Evolutionary conservation across 1,140 invertebrate species (phyloP).

Genomic region (Sweltsa coloradensis): DNA sequence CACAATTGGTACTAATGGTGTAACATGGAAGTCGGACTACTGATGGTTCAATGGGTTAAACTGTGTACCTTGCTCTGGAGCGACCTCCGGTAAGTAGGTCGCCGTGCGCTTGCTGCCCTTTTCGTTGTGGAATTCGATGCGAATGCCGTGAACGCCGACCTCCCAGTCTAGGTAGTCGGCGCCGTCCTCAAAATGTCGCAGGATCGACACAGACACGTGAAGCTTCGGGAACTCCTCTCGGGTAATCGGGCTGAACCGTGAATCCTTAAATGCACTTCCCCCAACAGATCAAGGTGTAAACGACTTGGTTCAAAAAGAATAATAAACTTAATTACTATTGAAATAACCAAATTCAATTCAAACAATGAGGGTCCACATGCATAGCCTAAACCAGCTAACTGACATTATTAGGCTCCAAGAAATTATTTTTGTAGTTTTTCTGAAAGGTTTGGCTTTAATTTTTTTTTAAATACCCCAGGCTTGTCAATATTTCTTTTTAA

Average conservation of each 20-base stretch:
- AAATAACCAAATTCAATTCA: not conserved
- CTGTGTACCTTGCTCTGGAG: slow-evolving; percentile 95
- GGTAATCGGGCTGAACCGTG: slow-evolving; percentile 89
- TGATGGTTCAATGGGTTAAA: no score
- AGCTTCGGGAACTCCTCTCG: slow-evolving; percentile 86
- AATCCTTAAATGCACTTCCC: slow-evolving; percentile 90
- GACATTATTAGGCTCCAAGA: no score
- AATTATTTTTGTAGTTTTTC: no score
- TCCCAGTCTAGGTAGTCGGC: slow-evolving; percentile 94
- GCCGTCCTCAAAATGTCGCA: slow-evolving; percentile 92
- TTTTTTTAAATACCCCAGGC: no score
- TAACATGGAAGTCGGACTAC: no score
- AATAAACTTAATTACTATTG: not conserved
- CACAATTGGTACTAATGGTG: no score
- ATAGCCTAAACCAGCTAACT: no score
- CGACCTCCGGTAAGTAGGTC: slow-evolving; percentile 96
- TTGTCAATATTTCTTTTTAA: no score
- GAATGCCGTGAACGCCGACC: slow-evolving; percentile 92
- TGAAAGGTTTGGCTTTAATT: no score
- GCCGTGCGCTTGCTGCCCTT: slow-evolving; percentile 90
- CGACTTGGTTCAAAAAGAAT: not conserved
- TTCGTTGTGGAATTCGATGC: slow-evolving; percentile 95
- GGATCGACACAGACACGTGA: slow-evolving; percentile 90
- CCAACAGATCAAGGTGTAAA: not conserved
- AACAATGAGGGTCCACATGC: no score